Evolutionary conservation across 2,113 vertebrate genomes (phyloP).

Genomic region (Columba janthina): DNA sequence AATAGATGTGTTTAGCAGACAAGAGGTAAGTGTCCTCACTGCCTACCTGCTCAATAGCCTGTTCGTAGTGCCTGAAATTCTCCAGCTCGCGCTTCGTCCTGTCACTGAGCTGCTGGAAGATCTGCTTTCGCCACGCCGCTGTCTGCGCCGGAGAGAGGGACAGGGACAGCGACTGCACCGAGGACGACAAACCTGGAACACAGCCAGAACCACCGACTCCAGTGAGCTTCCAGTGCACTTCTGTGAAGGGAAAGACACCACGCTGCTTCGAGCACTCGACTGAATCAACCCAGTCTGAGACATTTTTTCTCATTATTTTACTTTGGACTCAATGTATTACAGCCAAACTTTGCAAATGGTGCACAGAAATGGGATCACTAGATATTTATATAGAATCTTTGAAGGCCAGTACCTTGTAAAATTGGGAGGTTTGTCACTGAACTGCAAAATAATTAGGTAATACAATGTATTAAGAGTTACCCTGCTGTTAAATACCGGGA

Average conservation of each 20-base stretch:
- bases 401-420: not conserved
- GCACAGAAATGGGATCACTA: not conserved
- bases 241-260: not conserved
- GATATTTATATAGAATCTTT: not conserved
- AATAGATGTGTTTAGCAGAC: not conserved
- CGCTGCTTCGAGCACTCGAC: not conserved
- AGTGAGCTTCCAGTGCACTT: not conserved
- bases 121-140: conserved; percentile 90
- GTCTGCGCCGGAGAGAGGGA: conserved; percentile 89
- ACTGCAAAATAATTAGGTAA: not conserved
- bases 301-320: not conserved
- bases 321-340: not conserved
- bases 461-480: not conserved
- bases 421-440: not conserved
- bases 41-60: conserved; percentile 92
- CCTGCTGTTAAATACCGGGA: not conserved
- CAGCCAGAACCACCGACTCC: not conserved
- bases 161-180: conserved; percentile 83
- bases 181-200: conserved; percentile 80
- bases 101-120: conserved; percentile 93
- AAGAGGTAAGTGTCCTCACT: not conserved
- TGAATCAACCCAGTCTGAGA: not conserved
- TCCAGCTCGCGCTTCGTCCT: conserved; percentile 91
- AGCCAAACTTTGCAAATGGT: not conserved
- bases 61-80: conserved; percentile 92